Percentiles rank a stretch among this genome's conserved stretches.
These are phyloP conservation scores for Galerucella pusilla DNA, from an alignment of 2,888 invertebrate genomes.

Conservation along the genomic window DNA sequence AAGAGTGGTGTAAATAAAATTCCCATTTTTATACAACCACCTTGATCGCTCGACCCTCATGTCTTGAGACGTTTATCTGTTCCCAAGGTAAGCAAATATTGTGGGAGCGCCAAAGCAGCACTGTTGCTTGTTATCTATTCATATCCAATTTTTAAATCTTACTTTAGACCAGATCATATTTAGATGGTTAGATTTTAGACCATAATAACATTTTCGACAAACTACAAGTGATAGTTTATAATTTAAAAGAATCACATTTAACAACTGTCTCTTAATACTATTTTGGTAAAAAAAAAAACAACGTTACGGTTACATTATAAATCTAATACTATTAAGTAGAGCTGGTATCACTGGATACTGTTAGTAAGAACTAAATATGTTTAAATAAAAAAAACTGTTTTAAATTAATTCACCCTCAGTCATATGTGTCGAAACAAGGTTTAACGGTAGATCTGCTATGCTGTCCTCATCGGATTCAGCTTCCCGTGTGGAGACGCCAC, in stretches of 20 bases:
- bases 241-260: background rate
- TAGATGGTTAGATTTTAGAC: background rate
- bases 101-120: too few relatives aligned
- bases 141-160: too few relatives aligned
- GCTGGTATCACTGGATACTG: conserved; percentile 51
- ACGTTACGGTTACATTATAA: conserved; percentile 39
- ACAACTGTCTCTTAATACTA: conserved; percentile 7
- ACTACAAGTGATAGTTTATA: background rate
- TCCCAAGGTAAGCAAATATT: too few relatives aligned
- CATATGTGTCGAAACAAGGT: conserved; percentile 77
- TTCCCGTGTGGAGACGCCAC: conserved; percentile 57
- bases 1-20: too few relatives aligned
- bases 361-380: conserved; percentile 18
- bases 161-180: background rate
- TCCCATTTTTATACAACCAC: too few relatives aligned
- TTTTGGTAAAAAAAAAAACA: conserved; percentile 34
- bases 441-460: conserved; percentile 74
- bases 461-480: conserved; percentile 66
- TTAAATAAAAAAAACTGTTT: conserved; percentile 35
- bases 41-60: too few relatives aligned
- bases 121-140: too few relatives aligned
- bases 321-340: conserved; percentile 50
- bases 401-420: conserved; percentile 69
- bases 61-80: too few relatives aligned
- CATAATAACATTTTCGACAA: background rate